These are phyloP conservation scores for Castor canadensis DNA, from an alignment of 2,113 vertebrate species.

Conservation along the genomic window DNA sequence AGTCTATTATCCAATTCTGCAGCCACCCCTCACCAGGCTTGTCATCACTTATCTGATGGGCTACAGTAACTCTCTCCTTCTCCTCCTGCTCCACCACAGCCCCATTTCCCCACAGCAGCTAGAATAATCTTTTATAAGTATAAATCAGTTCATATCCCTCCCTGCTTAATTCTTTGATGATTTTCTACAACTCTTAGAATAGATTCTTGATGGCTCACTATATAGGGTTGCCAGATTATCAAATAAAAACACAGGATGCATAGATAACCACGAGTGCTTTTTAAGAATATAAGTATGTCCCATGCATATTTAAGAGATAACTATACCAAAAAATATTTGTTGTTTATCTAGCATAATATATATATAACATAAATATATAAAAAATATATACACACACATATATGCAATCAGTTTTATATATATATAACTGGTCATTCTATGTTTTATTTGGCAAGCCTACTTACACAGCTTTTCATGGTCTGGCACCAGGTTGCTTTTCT, in stretches of 20 bases:
- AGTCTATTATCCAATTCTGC: not conserved
- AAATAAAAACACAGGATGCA: not conserved
- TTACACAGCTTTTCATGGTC: not conserved
- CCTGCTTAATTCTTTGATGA: not conserved
- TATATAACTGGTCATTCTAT: not conserved
- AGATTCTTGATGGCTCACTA: not conserved
- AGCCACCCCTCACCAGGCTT: fast-evolving
- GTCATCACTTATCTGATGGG: not conserved
- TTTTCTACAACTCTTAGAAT: not conserved
- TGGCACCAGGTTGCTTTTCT: not conserved
- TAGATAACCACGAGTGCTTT: not conserved
- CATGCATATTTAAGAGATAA: not conserved
- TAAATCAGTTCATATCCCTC: not conserved
- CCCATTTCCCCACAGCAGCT: not conserved
- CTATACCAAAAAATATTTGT: not conserved
- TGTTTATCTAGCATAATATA: no score
- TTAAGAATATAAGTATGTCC: not conserved
- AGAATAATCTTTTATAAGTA: not conserved
- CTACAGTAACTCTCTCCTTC: not conserved
- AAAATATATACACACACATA: no score
- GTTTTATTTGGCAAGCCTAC: not conserved
- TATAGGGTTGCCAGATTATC: not conserved
- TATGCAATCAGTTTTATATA: no score
- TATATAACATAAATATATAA: no score
- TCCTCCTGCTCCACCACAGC: not conserved